phyloP scores from a whole-genome alignment of 1,140 invertebrate genomes.

The Myzus persicae region DNA sequence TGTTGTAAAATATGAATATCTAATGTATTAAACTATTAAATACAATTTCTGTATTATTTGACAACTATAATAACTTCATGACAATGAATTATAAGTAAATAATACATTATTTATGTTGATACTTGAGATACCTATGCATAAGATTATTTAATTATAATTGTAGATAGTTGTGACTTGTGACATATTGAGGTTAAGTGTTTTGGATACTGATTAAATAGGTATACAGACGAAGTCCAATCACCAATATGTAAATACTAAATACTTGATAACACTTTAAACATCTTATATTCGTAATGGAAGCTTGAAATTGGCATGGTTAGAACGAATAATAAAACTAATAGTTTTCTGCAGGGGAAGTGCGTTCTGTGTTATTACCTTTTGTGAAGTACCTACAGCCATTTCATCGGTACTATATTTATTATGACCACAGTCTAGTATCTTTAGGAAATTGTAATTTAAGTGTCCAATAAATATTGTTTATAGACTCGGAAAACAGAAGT shows the following conservation, averaged over 20 bases:
- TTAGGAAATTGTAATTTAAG: background rate
- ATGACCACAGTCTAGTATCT: background rate
- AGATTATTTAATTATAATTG: background rate
- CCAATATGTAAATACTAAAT: background rate
- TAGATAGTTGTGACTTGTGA: background rate
- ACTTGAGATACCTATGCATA: background rate
- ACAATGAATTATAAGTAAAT: background rate
- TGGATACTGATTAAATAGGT: background rate
- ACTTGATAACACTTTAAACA: background rate
- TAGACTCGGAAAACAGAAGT: background rate
- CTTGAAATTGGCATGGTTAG: background rate
- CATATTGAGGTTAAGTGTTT: background rate
- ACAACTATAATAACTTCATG: background rate
- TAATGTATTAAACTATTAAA: background rate
- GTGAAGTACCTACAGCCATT: background rate
- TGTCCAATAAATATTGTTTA: constrained; percentile 20
- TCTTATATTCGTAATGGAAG: background rate
- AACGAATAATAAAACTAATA: background rate
- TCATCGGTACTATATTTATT: background rate
- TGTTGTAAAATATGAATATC: no score
- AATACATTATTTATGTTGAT: background rate
- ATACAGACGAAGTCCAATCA: background rate
- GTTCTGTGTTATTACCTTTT: background rate
- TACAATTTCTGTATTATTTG: background rate
- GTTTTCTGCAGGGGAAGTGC: background rate